A percentile compares a stretch with the other conserved stretches of the same genome.
Evolutionary conservation across 2,113 vertebrate genomes (phyloP).

Genomic region (Electrona antarctica): DNA sequence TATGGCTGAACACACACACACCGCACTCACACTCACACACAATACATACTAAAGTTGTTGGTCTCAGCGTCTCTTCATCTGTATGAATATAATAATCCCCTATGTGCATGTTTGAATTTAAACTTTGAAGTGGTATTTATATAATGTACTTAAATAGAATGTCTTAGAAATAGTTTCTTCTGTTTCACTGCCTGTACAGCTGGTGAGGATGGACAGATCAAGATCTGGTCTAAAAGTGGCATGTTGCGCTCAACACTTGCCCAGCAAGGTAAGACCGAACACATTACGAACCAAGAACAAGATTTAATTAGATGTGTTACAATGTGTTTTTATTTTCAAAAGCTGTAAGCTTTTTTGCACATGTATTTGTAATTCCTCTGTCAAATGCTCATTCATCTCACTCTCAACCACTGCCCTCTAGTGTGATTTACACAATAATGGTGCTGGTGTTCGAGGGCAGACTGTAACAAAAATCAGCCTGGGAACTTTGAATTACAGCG

Average conservation of each 20-base stretch:
- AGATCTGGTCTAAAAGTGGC: constrained; percentile 98
- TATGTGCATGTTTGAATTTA: background rate
- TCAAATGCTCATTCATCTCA: background rate
- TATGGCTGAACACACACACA: constrained; percentile 8
- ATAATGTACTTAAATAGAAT: background rate
- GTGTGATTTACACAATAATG: constrained; percentile 13
- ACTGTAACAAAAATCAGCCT: too few species aligned
- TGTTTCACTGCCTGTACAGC: constrained; percentile 72
- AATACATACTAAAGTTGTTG: background rate
- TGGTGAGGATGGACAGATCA: constrained; percentile 97
- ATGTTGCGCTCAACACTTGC: constrained; percentile 96
- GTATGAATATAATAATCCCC: too few species aligned
- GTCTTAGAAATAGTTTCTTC: background rate
- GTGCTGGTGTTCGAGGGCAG: background rate
- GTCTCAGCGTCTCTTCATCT: background rate
- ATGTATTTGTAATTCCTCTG: background rate
- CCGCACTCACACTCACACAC: too few species aligned
- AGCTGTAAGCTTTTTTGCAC: background rate
- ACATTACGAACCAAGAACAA: background rate
- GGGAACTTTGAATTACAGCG: too few species aligned
- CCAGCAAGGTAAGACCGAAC: constrained; percentile 86
- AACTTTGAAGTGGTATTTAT: background rate
- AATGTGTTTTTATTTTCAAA: background rate
- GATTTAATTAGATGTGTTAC: background rate
- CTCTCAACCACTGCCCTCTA: constrained; percentile 5